A percentile compares a stretch with the other conserved stretches of the same genome.
Conservation (phyloP, 2,888 invertebrate genomes). For the Cecidostiba fungosa region DNA sequence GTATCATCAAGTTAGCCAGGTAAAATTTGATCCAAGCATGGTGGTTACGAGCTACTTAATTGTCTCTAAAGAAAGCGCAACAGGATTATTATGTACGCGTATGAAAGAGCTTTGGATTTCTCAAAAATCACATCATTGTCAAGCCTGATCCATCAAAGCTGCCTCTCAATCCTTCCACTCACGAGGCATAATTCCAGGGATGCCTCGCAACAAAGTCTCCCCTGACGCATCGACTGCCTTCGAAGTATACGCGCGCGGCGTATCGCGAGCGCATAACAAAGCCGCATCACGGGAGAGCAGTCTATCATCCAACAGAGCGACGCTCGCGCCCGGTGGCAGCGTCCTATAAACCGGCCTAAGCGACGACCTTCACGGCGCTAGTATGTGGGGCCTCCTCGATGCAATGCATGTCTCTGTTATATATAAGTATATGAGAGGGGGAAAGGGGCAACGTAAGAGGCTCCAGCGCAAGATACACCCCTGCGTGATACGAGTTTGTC, state of each 20-base stretch:
- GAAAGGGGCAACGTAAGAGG: slow-evolving; percentile 9
- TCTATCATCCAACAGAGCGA: slow-evolving; percentile 35
- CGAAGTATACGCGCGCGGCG: not conserved
- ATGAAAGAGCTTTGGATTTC: not conserved
- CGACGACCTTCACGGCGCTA: slow-evolving; percentile 35
- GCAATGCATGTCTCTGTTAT: not conserved
- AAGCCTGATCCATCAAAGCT: not conserved
- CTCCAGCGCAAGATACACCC: not conserved
- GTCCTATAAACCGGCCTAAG: slow-evolving; percentile 16
- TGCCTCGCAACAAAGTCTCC: not conserved
- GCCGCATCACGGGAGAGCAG: slow-evolving; percentile 8
- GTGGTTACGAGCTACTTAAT: not conserved
- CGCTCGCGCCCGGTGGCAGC: not conserved
- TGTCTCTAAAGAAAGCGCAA: not conserved
- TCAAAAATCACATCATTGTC: not conserved
- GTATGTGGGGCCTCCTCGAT: not conserved
- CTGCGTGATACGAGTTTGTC: not conserved
- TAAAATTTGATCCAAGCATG: not conserved
- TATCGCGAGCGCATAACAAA: not conserved
- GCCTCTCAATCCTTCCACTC: not conserved
- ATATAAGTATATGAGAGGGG: not conserved
- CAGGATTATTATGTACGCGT: not conserved
- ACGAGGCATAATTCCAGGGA: not conserved
- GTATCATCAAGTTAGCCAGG: not conserved
- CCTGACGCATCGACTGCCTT: slow-evolving; percentile 13